These are phyloP conservation scores for Amazonetta brasiliensis DNA, from an alignment of 2,797 vertebrate genomes.

Conservation along the genomic window DNA sequence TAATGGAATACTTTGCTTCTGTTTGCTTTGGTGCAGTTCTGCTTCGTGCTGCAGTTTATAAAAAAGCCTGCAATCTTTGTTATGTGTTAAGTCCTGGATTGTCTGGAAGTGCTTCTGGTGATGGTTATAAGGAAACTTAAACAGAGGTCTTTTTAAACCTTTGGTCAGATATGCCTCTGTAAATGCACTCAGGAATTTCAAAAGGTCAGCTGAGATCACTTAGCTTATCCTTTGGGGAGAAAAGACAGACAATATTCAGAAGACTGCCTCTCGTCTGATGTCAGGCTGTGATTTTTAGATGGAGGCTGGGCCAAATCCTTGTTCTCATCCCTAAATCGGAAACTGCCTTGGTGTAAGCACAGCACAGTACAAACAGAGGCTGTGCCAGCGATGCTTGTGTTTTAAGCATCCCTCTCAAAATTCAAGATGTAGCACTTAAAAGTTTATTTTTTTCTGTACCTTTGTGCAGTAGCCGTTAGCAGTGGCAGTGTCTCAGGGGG, in stretches of 20 bases:
- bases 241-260: not conserved
- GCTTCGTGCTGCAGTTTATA: not conserved
- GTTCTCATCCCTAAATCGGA: not conserved
- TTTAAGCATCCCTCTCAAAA: not conserved
- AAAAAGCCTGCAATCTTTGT: not conserved
- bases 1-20: not conserved
- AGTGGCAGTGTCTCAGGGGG: not conserved
- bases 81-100: not conserved
- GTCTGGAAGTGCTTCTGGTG: not conserved
- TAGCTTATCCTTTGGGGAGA: not conserved
- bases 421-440: not conserved
- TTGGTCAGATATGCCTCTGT: not conserved
- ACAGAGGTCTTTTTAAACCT: not conserved
- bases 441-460: not conserved
- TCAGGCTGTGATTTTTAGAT: not conserved
- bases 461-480: not conserved
- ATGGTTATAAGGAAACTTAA: not conserved
- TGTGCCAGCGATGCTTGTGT: not conserved
- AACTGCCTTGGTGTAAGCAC: not conserved
- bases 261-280: not conserved
- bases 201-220: not conserved
- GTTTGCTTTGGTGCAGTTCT: not conserved
- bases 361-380: not conserved
- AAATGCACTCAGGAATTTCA: not conserved
- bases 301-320: not conserved